These are phyloP conservation scores for Cephus nigrinus DNA, from an alignment of 2,888 invertebrate genomes.

Conservation along the genomic window DNA sequence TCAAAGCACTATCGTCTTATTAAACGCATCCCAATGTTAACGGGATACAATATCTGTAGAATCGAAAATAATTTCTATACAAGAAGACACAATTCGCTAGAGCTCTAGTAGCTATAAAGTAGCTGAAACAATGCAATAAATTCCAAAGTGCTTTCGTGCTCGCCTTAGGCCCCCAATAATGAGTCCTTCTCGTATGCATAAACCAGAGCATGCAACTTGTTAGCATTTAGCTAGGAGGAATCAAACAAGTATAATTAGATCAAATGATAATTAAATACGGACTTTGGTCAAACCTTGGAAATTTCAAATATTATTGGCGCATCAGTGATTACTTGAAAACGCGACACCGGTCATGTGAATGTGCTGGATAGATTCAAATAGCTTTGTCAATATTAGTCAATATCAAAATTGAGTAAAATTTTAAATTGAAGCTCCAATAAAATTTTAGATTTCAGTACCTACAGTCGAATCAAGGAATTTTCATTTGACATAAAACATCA, in stretches of 20 bases:
- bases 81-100: slow-evolving; percentile 29
- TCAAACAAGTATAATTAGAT: neutral
- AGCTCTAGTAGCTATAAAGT: slow-evolving; percentile 33
- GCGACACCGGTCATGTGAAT: too few relatives aligned
- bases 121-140: slow-evolving; percentile 38
- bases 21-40: too few relatives aligned
- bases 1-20: neutral
- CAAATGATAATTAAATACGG: neutral
- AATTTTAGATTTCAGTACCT: too few relatives aligned
- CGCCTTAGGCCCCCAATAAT: neutral
- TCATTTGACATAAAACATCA: neutral
- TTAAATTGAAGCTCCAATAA: too few relatives aligned
- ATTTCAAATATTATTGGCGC: neutral
- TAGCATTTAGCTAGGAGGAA: slow-evolving; percentile 1
- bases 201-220: slow-evolving; percentile 6
- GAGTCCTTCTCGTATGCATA: neutral
- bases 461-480: neutral
- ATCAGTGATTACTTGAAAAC: too few relatives aligned
- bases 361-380: too few relatives aligned
- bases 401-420: too few relatives aligned
- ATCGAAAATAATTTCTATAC: slow-evolving; percentile 17
- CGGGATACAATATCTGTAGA: neutral
- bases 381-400: too few relatives aligned
- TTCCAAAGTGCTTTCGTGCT: slow-evolving; percentile 34
- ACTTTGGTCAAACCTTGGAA: neutral